A percentile compares a stretch with the other conserved stretches of the same genome.
phyloP scores from a whole-genome alignment of 2,888 invertebrate genomes.

The Caprella mutica region DNA sequence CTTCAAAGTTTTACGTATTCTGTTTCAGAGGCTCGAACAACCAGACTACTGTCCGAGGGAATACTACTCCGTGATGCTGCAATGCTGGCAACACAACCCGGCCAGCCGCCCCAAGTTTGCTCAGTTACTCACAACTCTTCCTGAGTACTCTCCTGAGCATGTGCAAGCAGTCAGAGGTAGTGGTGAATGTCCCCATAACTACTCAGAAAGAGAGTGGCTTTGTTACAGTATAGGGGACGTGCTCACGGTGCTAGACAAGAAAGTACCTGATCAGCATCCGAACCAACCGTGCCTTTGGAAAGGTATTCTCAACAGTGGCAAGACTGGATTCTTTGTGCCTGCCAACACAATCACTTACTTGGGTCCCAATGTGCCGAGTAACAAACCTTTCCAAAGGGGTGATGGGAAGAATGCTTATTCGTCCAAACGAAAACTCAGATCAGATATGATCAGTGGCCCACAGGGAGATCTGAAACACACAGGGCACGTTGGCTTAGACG shows the following conservation, averaged over 20 bases:
- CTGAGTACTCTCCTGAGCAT: constrained; percentile 82
- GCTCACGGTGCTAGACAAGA: constrained; percentile 78
- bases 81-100: constrained; percentile 93
- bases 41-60: constrained; percentile 91
- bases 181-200: constrained; percentile 39
- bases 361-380: constrained; percentile 57
- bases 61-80: constrained; percentile 80
- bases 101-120: constrained; percentile 76
- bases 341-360: constrained; percentile 75
- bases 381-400: constrained; percentile 42
- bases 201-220: constrained; percentile 51
- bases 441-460: constrained; percentile 92
- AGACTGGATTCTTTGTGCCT: constrained; percentile 87
- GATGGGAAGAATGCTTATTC: constrained; percentile 53
- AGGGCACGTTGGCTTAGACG: constrained; percentile 89
- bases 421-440: constrained; percentile 55
- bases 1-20: neutral
- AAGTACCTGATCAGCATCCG: neutral
- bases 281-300: constrained; percentile 57
- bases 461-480: constrained; percentile 96
- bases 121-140: constrained; percentile 64
- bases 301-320: constrained; percentile 63
- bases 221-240: constrained; percentile 77
- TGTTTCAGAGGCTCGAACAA: constrained; percentile 62
- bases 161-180: constrained; percentile 63